A percentile compares a stretch with the other conserved stretches of the same genome.
Conservation (phyloP, 2,113 vertebrate genomes). For the Sterrhoptilus dennistouni region DNA sequence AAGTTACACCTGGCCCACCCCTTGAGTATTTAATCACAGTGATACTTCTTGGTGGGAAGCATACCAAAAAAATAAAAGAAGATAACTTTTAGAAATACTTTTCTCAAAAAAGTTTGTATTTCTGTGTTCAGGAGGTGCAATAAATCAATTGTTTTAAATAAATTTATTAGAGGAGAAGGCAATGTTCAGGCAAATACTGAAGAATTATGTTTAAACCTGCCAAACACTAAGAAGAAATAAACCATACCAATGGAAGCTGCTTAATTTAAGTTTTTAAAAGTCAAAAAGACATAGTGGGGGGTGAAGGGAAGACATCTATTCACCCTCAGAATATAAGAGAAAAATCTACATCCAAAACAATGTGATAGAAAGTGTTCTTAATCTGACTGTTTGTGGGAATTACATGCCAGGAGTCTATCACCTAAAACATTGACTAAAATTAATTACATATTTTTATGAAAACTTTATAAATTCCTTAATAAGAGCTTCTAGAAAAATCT, state of each 20-base stretch:
- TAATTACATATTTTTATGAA: not conserved
- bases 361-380: not conserved
- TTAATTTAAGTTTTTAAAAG: not conserved
- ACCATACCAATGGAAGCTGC: not conserved
- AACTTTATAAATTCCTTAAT: not conserved
- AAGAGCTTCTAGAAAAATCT: not conserved
- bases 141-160: not conserved
- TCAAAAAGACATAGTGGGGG: not conserved
- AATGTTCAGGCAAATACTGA: not conserved
- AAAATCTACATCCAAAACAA: not conserved
- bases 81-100: not conserved
- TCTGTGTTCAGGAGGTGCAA: not conserved
- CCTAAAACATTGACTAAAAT: not conserved
- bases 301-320: not conserved
- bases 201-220: not conserved
- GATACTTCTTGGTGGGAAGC: not conserved
- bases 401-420: not conserved
- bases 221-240: not conserved
- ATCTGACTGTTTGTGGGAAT: not conserved
- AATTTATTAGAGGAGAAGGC: not conserved
- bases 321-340: not conserved
- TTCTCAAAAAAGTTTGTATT: not conserved
- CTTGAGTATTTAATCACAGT: not conserved
- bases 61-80: accelerated
- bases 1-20: not conserved